Evolutionary conservation across 2,888 invertebrate species (phyloP), one percentile per base, ranked within the genome.

Genomic region (Chymomyza amoena): DNA sequence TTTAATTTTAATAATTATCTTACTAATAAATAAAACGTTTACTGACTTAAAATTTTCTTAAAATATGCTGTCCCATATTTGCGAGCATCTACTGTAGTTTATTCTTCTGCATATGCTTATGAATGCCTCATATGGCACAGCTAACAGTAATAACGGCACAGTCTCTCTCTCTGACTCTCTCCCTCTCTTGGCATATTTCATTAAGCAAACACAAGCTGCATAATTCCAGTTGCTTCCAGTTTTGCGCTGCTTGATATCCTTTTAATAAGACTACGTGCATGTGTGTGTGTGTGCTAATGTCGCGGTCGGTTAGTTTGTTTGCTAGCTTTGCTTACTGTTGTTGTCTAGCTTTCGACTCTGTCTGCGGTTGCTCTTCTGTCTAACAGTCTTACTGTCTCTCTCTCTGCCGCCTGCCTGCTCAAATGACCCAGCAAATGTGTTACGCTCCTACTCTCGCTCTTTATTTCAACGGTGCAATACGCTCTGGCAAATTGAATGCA

Each of bases 401-500:
- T 60, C 16, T 60, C n/a, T 60, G 39, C 57, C 36, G 6, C 7
- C 36, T 9, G 36, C 36, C 36, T 13, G 18, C 18, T 52, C 18
- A 16, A 13, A 52, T 52, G n/a, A 18, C 52, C 16, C 52, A 52
- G 6, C 52, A 52, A 52, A 52, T 16, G 52, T 18, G n/a, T 7
- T 10, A 4, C 10, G 39, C 39, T 45, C 39, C 13, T 13, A 39
- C 39, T 39, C 39, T 65, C 70, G 73, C 68, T 70, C 68, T 64
- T 66, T 39, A 56, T 61, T 69, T 61, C 63, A 61, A 62, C 52
- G 51, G 54, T 28, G 67, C 51, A 39, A 50, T 13, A 32, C 51
- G 50, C 28, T 28, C 68, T 64, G 52, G 61, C 39, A 74, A 67
- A 69, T 70, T 61, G 39, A 73, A 70, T 65, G 66, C 61, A 74